Evolutionary conservation across 2,113 vertebrate species (phyloP).

Genomic region (Seriola aureovittata): DNA sequence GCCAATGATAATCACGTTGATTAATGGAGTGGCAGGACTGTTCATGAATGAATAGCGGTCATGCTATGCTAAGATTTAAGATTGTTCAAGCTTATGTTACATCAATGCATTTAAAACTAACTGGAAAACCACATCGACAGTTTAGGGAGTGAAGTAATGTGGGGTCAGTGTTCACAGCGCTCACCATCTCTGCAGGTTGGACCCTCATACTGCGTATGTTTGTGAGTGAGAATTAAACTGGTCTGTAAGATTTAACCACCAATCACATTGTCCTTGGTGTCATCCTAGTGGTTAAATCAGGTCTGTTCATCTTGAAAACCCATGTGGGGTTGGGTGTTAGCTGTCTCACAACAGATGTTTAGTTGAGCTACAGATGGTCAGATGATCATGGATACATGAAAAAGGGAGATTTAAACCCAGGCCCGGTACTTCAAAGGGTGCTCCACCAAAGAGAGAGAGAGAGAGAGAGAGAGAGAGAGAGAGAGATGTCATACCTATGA

Average conservation of each 20-base stretch:
- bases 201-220: background rate
- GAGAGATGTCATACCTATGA: constrained; percentile 89
- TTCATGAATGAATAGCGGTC: constrained; percentile 40
- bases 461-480: background rate
- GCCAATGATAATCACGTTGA: constrained; percentile 53
- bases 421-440: too few relatives aligned
- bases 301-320: background rate
- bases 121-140: background rate
- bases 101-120: background rate
- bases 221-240: too few relatives aligned
- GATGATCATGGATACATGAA: background rate
- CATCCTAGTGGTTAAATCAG: too few relatives aligned
- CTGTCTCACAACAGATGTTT: background rate
- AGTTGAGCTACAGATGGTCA: background rate
- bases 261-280: too few relatives aligned
- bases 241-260: too few relatives aligned
- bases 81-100: background rate
- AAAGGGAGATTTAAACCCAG: background rate
- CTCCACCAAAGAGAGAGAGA: background rate
- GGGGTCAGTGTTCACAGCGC: background rate
- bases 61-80: background rate
- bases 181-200: background rate
- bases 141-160: background rate
- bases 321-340: background rate
- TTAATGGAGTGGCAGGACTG: constrained; percentile 33